phyloP scores from a whole-genome alignment of 53 echinoderm and acorn worm species.

The Hippasteria phrygiana region DNA sequence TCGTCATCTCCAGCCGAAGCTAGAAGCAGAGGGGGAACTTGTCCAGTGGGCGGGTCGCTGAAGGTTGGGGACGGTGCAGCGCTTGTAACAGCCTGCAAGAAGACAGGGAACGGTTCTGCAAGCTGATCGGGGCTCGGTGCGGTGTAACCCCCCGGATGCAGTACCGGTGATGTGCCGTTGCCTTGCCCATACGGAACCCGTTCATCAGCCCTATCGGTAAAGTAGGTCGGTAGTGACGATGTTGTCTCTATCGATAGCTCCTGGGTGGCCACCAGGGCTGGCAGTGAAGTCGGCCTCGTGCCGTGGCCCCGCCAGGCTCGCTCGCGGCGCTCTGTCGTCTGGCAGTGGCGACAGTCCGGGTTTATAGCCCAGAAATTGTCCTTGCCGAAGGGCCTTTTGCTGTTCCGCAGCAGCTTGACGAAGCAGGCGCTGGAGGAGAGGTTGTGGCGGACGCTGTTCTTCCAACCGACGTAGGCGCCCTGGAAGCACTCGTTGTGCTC shows the following conservation, averaged over 20 bases:
- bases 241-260: neutral
- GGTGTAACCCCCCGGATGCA: neutral
- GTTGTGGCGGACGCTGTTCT: constrained; percentile 73
- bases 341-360: constrained; percentile 28
- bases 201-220: neutral
- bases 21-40: too few species aligned
- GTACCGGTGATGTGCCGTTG: neutral
- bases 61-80: neutral
- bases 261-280: neutral
- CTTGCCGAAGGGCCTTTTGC: constrained; percentile 51
- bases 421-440: constrained; percentile 59
- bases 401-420: constrained; percentile 57
- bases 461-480: constrained; percentile 65
- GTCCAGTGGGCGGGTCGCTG: neutral
- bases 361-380: constrained; percentile 75
- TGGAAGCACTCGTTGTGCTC: constrained; percentile 57
- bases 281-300: neutral
- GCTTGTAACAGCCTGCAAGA: neutral
- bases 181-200: neutral
- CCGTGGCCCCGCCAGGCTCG: neutral
- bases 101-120: neutral
- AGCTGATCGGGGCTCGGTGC: neutral
- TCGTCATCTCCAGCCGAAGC: neutral
- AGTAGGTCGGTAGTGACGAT: neutral
- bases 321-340: neutral